Evolutionary conservation across 2,888 invertebrate species (phyloP).

Genomic region (Phengaris alcon): DNA sequence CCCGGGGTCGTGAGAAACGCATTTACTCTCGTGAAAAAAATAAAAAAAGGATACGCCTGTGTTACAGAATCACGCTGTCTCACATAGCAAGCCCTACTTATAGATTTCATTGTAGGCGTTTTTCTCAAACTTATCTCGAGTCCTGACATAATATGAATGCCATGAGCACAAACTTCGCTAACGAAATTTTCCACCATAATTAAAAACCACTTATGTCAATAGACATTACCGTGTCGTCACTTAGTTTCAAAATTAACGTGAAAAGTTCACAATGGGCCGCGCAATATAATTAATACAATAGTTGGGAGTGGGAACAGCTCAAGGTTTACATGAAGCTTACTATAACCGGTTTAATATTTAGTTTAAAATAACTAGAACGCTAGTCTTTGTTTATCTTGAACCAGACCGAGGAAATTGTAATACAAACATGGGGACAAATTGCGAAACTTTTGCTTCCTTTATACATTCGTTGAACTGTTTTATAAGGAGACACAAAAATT

Average conservation of each 20-base stretch:
- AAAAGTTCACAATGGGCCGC: constrained; percentile 24
- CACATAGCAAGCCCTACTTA: too few relatives aligned
- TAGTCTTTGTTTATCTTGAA: constrained; percentile 19
- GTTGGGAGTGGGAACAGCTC: constrained; percentile 12
- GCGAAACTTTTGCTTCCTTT: neutral
- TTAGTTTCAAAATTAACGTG: constrained; percentile 16
- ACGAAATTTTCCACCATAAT: neutral
- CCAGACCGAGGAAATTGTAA: neutral
- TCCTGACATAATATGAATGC: neutral
- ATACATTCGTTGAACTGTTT: too few relatives aligned
- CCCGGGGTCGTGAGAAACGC: too few relatives aligned
- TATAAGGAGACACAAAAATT: too few relatives aligned
- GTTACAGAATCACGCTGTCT: too few relatives aligned
- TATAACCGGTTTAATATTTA: constrained; percentile 21
- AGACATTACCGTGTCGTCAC: constrained; percentile 12
- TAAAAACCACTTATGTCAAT: constrained; percentile 17
- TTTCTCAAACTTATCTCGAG: neutral
- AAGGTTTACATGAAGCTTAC: constrained; percentile 26
- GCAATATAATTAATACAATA: constrained; percentile 26
- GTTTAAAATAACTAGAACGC: constrained; percentile 23
- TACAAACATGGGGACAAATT: neutral
- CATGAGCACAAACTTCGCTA: neutral
- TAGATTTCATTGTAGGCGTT: neutral
- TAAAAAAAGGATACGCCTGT: too few relatives aligned
- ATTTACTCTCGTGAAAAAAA: too few relatives aligned